A percentile compares a stretch with the other conserved stretches of the same genome.
Evolutionary conservation across 2,888 invertebrate species (phyloP).

Genomic region (Papilio elwesi): DNA sequence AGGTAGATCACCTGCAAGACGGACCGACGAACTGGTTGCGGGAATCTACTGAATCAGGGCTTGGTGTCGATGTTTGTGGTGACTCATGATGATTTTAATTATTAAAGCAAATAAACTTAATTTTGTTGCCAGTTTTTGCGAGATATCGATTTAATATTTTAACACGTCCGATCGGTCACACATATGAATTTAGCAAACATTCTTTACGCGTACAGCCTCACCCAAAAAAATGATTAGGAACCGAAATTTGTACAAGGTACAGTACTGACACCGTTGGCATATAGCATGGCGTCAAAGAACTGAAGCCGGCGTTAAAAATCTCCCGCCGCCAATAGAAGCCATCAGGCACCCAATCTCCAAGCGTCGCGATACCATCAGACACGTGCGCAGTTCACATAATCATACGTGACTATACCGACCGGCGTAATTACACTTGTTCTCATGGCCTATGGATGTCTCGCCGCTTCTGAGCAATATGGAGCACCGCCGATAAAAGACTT

Average conservation of each 20-base stretch:
- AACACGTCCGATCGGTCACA: too few relatives aligned
- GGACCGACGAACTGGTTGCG: neutral
- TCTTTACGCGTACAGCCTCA: too few relatives aligned
- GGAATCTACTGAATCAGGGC: neutral
- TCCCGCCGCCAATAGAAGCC: slow-evolving; percentile 45
- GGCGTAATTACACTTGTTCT: slow-evolving; percentile 78
- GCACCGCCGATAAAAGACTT: slow-evolving; percentile 37
- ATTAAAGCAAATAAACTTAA: too few relatives aligned
- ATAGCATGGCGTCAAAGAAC: neutral
- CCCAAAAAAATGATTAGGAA: too few relatives aligned
- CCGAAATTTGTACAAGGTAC: neutral
- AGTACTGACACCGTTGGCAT: neutral
- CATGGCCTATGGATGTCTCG: slow-evolving; percentile 58
- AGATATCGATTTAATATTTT: too few relatives aligned
- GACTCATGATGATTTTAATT: too few relatives aligned
- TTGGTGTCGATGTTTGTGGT: too few relatives aligned
- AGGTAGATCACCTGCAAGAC: neutral
- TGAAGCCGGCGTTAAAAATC: slow-evolving; percentile 2
- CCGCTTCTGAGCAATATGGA: slow-evolving; percentile 39
- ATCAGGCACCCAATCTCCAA: slow-evolving; percentile 58
- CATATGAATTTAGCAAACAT: too few relatives aligned
- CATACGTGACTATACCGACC: slow-evolving; percentile 72
- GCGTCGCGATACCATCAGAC: slow-evolving; percentile 63
- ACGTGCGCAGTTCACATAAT: slow-evolving; percentile 57
- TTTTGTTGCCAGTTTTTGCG: too few relatives aligned